Evolutionary conservation across 2,888 invertebrate species (phyloP).

Genomic region (Rutpela maculata): DNA sequence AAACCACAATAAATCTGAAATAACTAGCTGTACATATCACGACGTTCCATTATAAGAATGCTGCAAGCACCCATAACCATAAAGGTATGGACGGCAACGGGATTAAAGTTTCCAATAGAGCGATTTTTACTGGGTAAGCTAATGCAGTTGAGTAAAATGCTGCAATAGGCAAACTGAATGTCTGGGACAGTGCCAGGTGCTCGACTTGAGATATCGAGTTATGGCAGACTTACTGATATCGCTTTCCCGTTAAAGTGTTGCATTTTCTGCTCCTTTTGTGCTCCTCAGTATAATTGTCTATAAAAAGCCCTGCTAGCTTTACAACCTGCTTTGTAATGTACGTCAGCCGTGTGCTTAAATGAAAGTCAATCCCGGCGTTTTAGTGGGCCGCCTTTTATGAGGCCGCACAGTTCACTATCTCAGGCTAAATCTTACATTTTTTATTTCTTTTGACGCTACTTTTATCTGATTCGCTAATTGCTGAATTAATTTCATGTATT

Average conservation of each 20-base stretch:
- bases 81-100: slow-evolving; percentile 26
- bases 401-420: slow-evolving; percentile 12
- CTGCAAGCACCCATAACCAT: slow-evolving; percentile 24
- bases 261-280: slow-evolving; percentile 32
- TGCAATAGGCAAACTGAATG: slow-evolving; percentile 31
- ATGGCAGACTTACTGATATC: slow-evolving; percentile 37
- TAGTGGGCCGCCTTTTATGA: slow-evolving; percentile 11
- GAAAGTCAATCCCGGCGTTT: slow-evolving; percentile 12
- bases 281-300: slow-evolving; percentile 32
- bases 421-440: background rate
- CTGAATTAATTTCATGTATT: slow-evolving; percentile 1
- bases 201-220: slow-evolving; percentile 36
- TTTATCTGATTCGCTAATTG: background rate
- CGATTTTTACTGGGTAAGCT: slow-evolving; percentile 32
- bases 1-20: slow-evolving; percentile 4
- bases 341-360: slow-evolving; percentile 20
- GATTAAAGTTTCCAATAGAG: slow-evolving; percentile 37
- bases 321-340: slow-evolving; percentile 30
- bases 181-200: slow-evolving; percentile 39
- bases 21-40: slow-evolving; percentile 8
- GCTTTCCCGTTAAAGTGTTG: slow-evolving; percentile 30
- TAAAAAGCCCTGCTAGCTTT: slow-evolving; percentile 32
- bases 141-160: slow-evolving; percentile 32
- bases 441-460: slow-evolving; percentile 9
- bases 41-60: background rate